phyloP scores from a whole-genome alignment of 2,888 invertebrate genomes.

The Sarcophaga carnaria region DNA sequence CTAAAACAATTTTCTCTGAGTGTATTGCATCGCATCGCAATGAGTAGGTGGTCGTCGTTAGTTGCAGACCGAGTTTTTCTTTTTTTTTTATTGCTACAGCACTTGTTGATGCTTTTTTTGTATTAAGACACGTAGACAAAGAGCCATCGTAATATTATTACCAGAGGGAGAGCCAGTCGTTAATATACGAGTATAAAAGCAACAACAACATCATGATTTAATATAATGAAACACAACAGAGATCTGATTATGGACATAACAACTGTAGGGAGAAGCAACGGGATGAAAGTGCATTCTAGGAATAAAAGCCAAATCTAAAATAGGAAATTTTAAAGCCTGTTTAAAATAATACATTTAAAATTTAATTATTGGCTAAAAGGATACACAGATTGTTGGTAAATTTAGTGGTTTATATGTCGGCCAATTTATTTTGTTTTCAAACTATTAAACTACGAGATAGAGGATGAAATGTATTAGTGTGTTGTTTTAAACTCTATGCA shows the following conservation, averaged over 20 bases:
- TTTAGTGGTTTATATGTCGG: background rate
- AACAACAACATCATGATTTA: constrained; percentile 47
- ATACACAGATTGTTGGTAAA: background rate
- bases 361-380: constrained; percentile 11
- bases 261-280: background rate
- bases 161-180: constrained; percentile 26
- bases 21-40: background rate
- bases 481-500: background rate
- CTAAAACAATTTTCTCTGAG: background rate
- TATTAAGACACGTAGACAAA: background rate
- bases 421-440: background rate
- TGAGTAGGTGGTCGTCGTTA: constrained; percentile 23
- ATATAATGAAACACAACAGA: constrained; percentile 10
- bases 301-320: constrained; percentile 1
- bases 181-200: background rate
- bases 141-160: background rate
- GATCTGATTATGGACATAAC: constrained; percentile 48
- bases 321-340: constrained; percentile 28
- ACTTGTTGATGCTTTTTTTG: constrained; percentile 49
- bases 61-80: constrained; percentile 7
- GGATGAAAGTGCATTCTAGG: background rate
- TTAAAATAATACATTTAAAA: constrained; percentile 27
- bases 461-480: background rate
- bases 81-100: constrained; percentile 1
- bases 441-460: constrained; percentile 10